Conservation (phyloP, 2,888 invertebrate species). For the Cephonodes hylas region DNA sequence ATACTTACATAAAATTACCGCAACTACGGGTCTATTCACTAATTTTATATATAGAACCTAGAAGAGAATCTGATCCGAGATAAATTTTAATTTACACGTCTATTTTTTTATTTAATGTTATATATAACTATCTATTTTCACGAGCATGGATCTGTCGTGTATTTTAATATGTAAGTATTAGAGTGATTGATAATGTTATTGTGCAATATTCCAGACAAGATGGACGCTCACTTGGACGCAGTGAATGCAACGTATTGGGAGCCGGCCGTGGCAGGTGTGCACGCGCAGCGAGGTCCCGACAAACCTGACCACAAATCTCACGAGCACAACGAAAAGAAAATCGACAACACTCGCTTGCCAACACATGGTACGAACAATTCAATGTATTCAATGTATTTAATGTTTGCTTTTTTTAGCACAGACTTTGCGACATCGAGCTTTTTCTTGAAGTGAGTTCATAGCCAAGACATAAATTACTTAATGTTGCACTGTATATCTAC, state of each 20-base stretch:
- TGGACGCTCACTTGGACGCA: slow-evolving; percentile 37
- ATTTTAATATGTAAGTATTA: no score
- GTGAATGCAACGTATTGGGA: slow-evolving; percentile 57
- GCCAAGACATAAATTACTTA: not conserved
- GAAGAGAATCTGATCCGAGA: no score
- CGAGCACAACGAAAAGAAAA: slow-evolving; percentile 17
- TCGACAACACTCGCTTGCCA: slow-evolving; percentile 17
- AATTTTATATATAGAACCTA: not conserved
- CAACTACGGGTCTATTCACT: not conserved
- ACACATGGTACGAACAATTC: slow-evolving; percentile 22
- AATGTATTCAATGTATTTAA: not conserved
- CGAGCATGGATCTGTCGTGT: no score
- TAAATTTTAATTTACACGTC: not conserved
- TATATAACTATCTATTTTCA: no score
- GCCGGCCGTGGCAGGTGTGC: slow-evolving; percentile 38
- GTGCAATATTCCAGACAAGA: slow-evolving; percentile 49
- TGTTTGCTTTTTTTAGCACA: not conserved
- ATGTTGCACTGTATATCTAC: not conserved
- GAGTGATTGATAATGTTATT: not conserved
- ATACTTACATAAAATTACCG: not conserved
- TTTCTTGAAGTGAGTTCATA: not conserved
- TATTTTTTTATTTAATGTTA: not conserved
- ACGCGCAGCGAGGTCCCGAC: slow-evolving; percentile 22
- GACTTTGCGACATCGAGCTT: not conserved
- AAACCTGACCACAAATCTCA: slow-evolving; percentile 23